Conservation (phyloP, 2,113 vertebrate species). For the Oncorhynchus gorbuscha region DNA sequence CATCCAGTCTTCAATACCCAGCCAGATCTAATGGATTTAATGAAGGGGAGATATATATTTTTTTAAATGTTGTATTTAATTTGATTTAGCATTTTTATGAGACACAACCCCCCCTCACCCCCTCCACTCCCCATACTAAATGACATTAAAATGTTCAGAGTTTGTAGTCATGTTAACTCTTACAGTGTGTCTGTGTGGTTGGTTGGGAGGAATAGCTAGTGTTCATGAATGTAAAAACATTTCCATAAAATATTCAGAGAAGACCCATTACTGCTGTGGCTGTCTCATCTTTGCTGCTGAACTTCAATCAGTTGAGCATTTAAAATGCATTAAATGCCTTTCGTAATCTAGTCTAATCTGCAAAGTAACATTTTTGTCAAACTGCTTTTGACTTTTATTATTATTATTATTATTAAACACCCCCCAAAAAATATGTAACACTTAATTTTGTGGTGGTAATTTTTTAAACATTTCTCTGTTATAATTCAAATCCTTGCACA, state of each 20-base stretch:
- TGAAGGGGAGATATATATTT: constrained; percentile 51
- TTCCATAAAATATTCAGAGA: constrained; percentile 84
- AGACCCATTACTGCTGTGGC: constrained; percentile 71
- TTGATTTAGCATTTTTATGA: constrained; percentile 79
- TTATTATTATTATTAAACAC: constrained; percentile 14
- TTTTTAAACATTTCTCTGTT: constrained; percentile 17
- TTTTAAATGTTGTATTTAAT: constrained; percentile 78
- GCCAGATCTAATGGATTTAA: constrained; percentile 67
- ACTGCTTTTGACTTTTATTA: constrained; percentile 47
- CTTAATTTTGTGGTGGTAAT: constrained; percentile 55
- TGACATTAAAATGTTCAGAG: constrained; percentile 74
- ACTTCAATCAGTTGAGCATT: constrained; percentile 80
- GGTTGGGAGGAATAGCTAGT: constrained; percentile 32
- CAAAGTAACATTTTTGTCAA: constrained; percentile 73
- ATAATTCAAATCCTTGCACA: constrained; percentile 7
- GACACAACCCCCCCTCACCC: constrained; percentile 61
- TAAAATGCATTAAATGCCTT: constrained; percentile 76
- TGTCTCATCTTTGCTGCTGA: constrained; percentile 75
- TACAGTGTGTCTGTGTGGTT: constrained; percentile 58
- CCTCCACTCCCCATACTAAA: constrained; percentile 60
- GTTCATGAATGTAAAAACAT: constrained; percentile 75
- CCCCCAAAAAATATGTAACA: constrained; percentile 67
- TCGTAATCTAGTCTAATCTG: constrained; percentile 73
- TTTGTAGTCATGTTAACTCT: constrained; percentile 66
- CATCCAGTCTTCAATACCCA: constrained; percentile 36